Conservation (phyloP, 2,113 vertebrate species). For the Psittacula cyanocephala region DNA sequence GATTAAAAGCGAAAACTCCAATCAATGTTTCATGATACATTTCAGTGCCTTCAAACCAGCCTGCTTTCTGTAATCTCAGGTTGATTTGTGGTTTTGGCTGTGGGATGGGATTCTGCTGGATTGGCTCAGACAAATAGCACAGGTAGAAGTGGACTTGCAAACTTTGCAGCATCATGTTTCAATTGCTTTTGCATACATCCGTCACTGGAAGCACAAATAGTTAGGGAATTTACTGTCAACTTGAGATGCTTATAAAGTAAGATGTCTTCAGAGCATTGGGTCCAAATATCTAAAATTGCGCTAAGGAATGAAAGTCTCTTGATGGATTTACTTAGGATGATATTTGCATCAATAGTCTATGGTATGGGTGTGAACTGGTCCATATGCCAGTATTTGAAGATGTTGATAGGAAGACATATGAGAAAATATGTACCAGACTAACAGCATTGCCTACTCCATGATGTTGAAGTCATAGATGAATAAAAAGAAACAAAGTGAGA, state of each 20-base stretch:
- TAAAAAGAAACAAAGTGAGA: not conserved
- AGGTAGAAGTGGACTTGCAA: not conserved
- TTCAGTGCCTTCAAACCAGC: not conserved
- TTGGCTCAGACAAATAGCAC: not conserved
- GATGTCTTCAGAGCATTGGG: not conserved
- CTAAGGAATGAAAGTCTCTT: not conserved
- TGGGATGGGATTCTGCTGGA: not conserved
- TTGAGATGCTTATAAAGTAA: not conserved
- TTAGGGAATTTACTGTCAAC: not conserved
- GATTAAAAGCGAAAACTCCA: not conserved
- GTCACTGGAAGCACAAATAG: not conserved
- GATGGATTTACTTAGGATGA: not conserved
- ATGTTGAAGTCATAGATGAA: not conserved
- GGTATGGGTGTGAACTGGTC: not conserved
- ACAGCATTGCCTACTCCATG: not conserved
- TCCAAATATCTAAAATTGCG: not conserved
- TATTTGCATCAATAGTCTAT: not conserved
- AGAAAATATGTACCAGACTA: not conserved
- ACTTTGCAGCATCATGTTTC: not conserved
- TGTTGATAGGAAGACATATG: not conserved
- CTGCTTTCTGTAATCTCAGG: not conserved
- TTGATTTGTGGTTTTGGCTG: not conserved
- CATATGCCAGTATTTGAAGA: not conserved
- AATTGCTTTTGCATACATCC: not conserved
- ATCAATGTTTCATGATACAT: not conserved